Evolutionary conservation across 2,888 invertebrate species (phyloP).

Genomic region (Dendrolimus pini): DNA sequence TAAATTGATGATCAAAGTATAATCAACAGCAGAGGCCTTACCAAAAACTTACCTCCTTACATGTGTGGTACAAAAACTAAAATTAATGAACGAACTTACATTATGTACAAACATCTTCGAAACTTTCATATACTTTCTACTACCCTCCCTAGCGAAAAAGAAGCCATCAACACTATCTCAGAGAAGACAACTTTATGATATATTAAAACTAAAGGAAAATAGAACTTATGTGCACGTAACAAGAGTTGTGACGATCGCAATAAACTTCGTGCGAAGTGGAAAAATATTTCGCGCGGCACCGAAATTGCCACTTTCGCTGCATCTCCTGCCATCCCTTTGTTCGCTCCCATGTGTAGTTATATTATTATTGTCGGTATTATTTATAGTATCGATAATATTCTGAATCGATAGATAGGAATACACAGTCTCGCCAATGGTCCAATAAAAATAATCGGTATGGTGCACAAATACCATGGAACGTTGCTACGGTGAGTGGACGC

Average conservation of each 20-base stretch:
- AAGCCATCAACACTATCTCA: not conserved
- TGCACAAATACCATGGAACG: too few relatives aligned
- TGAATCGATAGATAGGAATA: not conserved
- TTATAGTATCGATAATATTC: not conserved
- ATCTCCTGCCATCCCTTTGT: slow-evolving; percentile 31
- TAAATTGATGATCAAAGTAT: not conserved
- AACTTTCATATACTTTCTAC: not conserved
- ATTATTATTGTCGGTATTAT: not conserved
- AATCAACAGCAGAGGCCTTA: not conserved
- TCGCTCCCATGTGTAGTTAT: not conserved
- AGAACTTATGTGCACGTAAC: not conserved
- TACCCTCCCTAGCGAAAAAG: not conserved
- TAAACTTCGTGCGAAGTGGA: not conserved
- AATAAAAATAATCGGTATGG: too few relatives aligned
- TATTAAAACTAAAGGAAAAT: not conserved
- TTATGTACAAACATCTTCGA: not conserved
- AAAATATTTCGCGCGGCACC: not conserved
- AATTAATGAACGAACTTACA: not conserved
- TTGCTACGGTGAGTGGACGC: too few relatives aligned
- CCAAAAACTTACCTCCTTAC: not conserved
- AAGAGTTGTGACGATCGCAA: not conserved
- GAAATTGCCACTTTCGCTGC: slow-evolving; percentile 62
- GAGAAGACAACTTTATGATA: not conserved
- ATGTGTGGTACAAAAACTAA: not conserved
- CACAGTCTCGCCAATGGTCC: not conserved